phyloP scores from a whole-genome alignment of 2,113 vertebrate genomes.

The Haliaeetus leucogaster region DNA sequence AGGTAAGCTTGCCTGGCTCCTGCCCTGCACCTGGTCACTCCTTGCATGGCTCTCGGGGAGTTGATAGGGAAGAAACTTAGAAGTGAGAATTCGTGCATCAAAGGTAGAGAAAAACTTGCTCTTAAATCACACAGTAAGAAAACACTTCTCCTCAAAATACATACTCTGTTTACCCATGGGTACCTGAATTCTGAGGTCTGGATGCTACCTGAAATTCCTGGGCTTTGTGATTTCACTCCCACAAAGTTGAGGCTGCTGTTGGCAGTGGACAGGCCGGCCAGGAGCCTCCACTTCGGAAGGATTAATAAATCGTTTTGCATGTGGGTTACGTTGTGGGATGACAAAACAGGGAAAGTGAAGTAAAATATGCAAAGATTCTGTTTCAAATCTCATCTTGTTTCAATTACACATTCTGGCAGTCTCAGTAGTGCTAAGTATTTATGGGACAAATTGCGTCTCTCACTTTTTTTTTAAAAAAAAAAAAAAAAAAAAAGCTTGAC shows the following conservation, averaged over 20 bases:
- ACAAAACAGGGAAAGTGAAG: not conserved
- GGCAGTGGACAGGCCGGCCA: not conserved
- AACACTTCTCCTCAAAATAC: not conserved
- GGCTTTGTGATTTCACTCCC: not conserved
- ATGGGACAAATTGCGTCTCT: not conserved
- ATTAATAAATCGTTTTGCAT: not conserved
- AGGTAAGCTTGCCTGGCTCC: constrained; percentile 73
- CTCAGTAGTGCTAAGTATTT: not conserved
- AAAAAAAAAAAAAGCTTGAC: constrained; percentile 80
- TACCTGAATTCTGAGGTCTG: not conserved
- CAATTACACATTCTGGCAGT: not conserved
- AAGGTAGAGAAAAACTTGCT: not conserved
- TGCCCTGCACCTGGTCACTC: not conserved
- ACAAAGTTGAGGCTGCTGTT: not conserved
- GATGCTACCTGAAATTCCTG: not conserved
- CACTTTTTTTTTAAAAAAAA: not conserved
- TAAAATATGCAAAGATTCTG: not conserved
- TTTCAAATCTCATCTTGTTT: not conserved
- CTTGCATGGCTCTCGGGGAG: not conserved
- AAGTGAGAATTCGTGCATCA: not conserved
- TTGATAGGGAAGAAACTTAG: not conserved
- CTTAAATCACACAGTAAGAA: not conserved
- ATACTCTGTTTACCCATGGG: not conserved
- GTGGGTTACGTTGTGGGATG: not conserved
- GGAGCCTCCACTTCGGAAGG: not conserved